These are phyloP conservation scores for Noturus placidus DNA, from an alignment of 2,113 vertebrate species.

Conservation along the genomic window DNA sequence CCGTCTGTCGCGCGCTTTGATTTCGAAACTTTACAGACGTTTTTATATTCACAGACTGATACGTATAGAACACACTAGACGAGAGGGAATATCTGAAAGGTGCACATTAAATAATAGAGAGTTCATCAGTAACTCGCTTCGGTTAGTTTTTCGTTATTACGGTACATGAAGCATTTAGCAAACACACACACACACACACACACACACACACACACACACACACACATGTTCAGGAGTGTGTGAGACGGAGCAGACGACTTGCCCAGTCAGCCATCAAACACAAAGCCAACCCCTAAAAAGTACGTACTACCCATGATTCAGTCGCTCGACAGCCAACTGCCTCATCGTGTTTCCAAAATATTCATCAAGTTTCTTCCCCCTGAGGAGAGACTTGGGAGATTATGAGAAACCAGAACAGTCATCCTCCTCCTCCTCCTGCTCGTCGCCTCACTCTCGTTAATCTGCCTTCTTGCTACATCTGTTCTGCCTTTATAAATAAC, in stretches of 20 bases:
- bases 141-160: not conserved
- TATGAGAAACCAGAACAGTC: conserved; percentile 17
- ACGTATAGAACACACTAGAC: no score
- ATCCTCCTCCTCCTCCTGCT: not conserved
- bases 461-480: conserved; percentile 28
- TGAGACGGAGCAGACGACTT: conserved; percentile 18
- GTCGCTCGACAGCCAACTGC: conserved; percentile 13
- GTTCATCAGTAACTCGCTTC: not conserved
- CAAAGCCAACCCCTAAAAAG: conserved; percentile 20
- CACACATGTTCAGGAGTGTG: not conserved
- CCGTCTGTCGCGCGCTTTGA: no score
- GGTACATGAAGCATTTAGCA: not conserved
- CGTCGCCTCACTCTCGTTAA: not conserved
- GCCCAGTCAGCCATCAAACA: conserved; percentile 15
- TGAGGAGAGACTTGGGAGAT: conserved; percentile 26
- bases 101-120: not conserved
- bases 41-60: no score
- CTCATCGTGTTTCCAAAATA: conserved; percentile 43
- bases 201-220: not conserved
- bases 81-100: no score
- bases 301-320: conserved; percentile 15
- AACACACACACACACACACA: not conserved
- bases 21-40: no score
- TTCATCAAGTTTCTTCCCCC: conserved; percentile 35
- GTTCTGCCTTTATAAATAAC: conserved; percentile 26